Evolutionary conservation across 2,113 vertebrate genomes (phyloP), one percentile per base, ranked within the genome.

Genomic region (Hiodon tergisus): DNA sequence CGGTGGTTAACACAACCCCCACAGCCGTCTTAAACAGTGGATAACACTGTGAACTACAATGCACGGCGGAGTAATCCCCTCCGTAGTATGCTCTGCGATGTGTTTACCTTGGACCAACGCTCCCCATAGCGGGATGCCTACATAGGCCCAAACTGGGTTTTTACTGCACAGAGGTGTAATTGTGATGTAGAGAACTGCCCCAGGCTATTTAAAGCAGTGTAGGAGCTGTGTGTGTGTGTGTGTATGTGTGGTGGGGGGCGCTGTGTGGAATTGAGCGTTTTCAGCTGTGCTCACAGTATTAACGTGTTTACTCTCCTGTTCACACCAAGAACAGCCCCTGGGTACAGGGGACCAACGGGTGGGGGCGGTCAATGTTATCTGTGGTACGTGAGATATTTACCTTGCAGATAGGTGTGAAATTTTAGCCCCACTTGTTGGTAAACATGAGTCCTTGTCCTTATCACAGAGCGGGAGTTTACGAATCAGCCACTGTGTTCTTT

Each of bases 281-380:
- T 94, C 93, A 94, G 89, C 92, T 94, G 93, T 93, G 89, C 87
- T 91, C 88, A 91, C 91, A 91, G 80, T 72, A 69, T 86, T 75
- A 71, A 76, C 69, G 75, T 88, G 78, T 93, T 91, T 88, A 87
- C 86, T 86, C 81, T 59, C 80, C 81, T 86, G 78, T 85, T 90
- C 83, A 84, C 79, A 81, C 78, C 88, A 76, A 83, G 76, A 75
- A 59, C 76, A 75, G 71, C 59, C 83, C 31, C 31, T 31, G 31
- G 31, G 31, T 31, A 2, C 31, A 31, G 31, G 31, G 31, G 31
- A 31, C 31, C 1, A 31, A 31, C 31, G 31, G 31, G 31, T 31
- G 31, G 31, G 31, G 31, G 31, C 31, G 31, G 31, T 31, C 31
- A 16, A 62, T 73, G n/a, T 79, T 77, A 46, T 70, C 71, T 67